Evolutionary conservation across 1,140 invertebrate species (phyloP), one percentile per base, ranked within the genome.

Genomic region (Anastatus disparis): DNA sequence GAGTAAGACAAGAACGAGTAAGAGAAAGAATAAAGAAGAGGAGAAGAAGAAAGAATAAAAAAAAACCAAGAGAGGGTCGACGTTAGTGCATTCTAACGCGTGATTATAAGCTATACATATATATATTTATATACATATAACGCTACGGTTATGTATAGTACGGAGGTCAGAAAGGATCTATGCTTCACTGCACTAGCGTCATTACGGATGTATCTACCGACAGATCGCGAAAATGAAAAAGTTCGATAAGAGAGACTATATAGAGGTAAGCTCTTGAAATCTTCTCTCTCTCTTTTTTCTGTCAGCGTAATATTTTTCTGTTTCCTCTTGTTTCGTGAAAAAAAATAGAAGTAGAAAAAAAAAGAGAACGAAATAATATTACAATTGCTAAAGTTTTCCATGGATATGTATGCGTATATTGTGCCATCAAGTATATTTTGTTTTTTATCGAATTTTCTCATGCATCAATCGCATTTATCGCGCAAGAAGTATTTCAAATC

Each of bases 81-180:
- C 75, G 72, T 3, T 72, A 73, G 76, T 79, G 77, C 78, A 75
- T 79, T 79, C 77, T 79, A 79, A 82, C 79, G 77, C 79, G 79
- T 79, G 79, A 81, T 82, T 81, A 80, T 78, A 77, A 35, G 4
- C 31, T 35, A 35, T 35, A 10, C 31, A 35, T 35, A 35, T 35
- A 35, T 35, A 10, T 35, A 35, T n/a, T n/a, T 35, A 35, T 35
- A 35, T 35, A 35, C 31, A 10, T 6, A 35, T 10, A n/a, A 35
- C 31, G 10, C 31, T 35, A 35, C 31, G 31, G 4, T 10, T 35
- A n/a, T n/a, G n/a, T n/a, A n/a, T n/a, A n/a, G n/a, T n/a, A n/a
- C n/a, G 52, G 77, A 80, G 78, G 78, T 81, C 78, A 79, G 77
- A 75, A 70, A 78, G 81, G 81, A 83, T 81, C 77, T 81, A 80